Evolutionary conservation across 2,888 invertebrate species (phyloP).

Genomic region (Microctonus brassicae): DNA sequence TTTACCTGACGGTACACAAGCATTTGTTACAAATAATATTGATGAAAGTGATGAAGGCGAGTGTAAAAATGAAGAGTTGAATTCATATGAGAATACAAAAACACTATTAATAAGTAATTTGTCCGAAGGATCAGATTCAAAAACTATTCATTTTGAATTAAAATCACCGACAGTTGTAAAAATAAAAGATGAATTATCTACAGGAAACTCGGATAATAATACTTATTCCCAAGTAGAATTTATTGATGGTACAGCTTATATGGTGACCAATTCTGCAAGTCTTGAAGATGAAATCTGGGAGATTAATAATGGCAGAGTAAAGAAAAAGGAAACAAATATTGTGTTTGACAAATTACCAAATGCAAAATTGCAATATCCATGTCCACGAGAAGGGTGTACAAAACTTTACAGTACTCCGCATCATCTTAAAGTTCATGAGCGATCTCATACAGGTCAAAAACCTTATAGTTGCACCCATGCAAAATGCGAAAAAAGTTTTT

Average conservation of each 20-base stretch:
- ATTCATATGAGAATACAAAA: slow-evolving; percentile 58
- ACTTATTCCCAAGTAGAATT: slow-evolving; percentile 58
- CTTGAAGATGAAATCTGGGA: slow-evolving; percentile 59
- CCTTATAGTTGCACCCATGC: slow-evolving; percentile 71
- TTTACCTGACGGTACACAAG: slow-evolving; percentile 65
- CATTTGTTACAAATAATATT: slow-evolving; percentile 57
- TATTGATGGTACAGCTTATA: slow-evolving; percentile 60
- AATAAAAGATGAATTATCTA: slow-evolving; percentile 45
- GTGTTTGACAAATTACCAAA: slow-evolving; percentile 61
- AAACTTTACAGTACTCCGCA: slow-evolving; percentile 71
- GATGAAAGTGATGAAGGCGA: slow-evolving; percentile 24
- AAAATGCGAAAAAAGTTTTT: slow-evolving; percentile 72
- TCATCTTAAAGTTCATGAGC: slow-evolving; percentile 72
- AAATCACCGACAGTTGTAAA: slow-evolving; percentile 55
- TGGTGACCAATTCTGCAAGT: slow-evolving; percentile 58
- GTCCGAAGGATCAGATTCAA: slow-evolving; percentile 58
- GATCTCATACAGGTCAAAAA: slow-evolving; percentile 71
- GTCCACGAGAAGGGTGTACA: slow-evolving; percentile 70
- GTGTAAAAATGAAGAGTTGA: slow-evolving; percentile 45
- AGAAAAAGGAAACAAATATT: slow-evolving; percentile 54
- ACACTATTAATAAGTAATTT: slow-evolving; percentile 61
- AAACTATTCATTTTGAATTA: slow-evolving; percentile 57
- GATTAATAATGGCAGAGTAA: slow-evolving; percentile 55
- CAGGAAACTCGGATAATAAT: slow-evolving; percentile 50
- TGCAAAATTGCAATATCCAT: slow-evolving; percentile 61